Evolutionary conservation across 2,888 invertebrate genomes (phyloP), one percentile per base, ranked within the genome.

Genomic region (Timema cristinae): DNA sequence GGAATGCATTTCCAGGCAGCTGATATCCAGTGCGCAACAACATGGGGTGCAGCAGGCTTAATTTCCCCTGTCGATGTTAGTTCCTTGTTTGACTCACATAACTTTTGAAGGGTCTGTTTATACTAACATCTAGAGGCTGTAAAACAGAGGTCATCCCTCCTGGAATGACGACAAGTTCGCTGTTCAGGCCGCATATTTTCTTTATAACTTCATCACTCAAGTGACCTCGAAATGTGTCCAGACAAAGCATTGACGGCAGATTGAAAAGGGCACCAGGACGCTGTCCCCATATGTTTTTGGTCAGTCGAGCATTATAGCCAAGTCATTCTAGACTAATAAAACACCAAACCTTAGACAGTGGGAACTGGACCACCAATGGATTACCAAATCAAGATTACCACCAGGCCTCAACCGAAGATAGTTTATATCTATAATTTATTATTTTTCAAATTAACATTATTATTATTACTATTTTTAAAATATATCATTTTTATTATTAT

Each of bases 261-360:
- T 10, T 59, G 59, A 16, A 7, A 59, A 32, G 32, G 32, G 32
- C 32, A 32, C 32, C 4, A 4, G 32, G 32, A 32, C 32, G 32
- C 2, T 7, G 50, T 50, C 51, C 67, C 67, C 51, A 15, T 32
- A 51, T 32, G 50, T 51, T 68, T 50, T n/a, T 2, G 51, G 68
- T 6, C 68, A 68, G 15, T 68, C 68, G 7, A 51, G 16, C 4
- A 68, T 51, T 68, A 51, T 4, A 32, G 68, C n/a, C n/a, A n/a
- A n/a, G n/a, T n/a, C n/a, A n/a, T n/a, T n/a, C n/a, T n/a, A n/a
- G n/a, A n/a, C n/a, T n/a, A n/a, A n/a, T n/a, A n/a, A n/a, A n/a
- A n/a, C n/a, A n/a, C n/a, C n/a, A n/a, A n/a, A n/a, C n/a, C n/a
- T n/a, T n/a, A 32, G 32, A 32, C 32, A 32, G 32, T 32, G 32